Percentiles rank a stretch among this genome's conserved stretches.
Evolutionary conservation across 2,797 vertebrate genomes (phyloP).

Genomic region (Numenius phaeopus): DNA sequence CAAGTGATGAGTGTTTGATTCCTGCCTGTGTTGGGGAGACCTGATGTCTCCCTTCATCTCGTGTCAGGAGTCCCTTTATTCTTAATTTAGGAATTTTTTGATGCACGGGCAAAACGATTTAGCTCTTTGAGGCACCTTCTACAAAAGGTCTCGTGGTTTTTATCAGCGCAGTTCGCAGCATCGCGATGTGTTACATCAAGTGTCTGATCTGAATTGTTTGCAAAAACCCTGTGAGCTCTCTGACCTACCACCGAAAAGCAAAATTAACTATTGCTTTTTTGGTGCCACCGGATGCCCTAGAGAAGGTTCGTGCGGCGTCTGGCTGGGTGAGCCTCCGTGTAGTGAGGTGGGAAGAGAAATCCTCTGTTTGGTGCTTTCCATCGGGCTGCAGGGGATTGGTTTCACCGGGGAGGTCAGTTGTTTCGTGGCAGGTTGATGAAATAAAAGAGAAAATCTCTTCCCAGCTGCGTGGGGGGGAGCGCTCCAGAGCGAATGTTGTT

Average conservation of each 20-base stretch:
- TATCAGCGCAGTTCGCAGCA: not conserved
- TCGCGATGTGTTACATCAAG: rapidly evolving
- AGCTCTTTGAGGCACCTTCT: not conserved
- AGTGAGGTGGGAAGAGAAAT: not conserved
- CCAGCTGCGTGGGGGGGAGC: rapidly evolving
- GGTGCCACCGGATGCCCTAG: not conserved
- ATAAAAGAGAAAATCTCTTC: too few relatives aligned
- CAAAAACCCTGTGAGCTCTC: not conserved
- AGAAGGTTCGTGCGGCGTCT: rapidly evolving
- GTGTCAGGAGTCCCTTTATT: rapidly evolving
- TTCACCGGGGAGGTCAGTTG: not conserved
- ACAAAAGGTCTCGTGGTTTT: not conserved
- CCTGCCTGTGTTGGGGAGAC: not conserved
- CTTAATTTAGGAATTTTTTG: not conserved
- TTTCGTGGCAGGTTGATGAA: rapidly evolving
- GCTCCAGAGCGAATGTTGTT: not conserved
- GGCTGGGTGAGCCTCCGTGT: rapidly evolving
- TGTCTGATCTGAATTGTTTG: not conserved
- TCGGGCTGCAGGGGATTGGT: not conserved
- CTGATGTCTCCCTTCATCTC: not conserved
- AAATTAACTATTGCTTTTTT: not conserved
- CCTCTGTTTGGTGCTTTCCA: not conserved
- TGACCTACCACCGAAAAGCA: not conserved
- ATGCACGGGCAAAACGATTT: not conserved
- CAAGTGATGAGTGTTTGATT: rapidly evolving